Evolutionary conservation across 2,113 vertebrate species (phyloP).

Genomic region (Microtus ochrogaster): DNA sequence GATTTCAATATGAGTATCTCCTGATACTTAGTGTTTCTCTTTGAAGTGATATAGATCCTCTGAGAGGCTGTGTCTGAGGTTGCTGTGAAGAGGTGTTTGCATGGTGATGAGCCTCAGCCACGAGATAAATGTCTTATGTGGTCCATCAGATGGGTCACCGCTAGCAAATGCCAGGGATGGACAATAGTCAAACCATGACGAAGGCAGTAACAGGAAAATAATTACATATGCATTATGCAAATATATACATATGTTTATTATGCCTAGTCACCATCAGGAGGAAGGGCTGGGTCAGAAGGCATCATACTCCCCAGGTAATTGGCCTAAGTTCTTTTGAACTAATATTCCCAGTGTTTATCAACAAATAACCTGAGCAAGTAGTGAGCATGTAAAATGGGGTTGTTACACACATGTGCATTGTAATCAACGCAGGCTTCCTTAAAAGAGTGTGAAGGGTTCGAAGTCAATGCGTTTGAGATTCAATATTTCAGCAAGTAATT

Average conservation of each 20-base stretch:
- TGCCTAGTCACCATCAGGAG: too few relatives aligned
- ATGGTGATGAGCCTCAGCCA: neutral
- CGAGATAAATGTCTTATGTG: neutral
- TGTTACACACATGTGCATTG: neutral
- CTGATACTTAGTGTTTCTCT: neutral
- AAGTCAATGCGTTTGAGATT: neutral
- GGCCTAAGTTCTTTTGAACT: too few relatives aligned
- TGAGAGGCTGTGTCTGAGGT: neutral
- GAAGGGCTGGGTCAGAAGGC: neutral
- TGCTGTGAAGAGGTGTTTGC: neutral
- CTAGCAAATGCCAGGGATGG: neutral
- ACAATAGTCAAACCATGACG: too few relatives aligned
- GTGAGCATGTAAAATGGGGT: rapidly evolving
- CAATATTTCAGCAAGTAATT: neutral
- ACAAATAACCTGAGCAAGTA: neutral
- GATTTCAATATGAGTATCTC: neutral
- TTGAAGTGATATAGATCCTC: neutral
- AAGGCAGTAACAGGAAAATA: neutral
- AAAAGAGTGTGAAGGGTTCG: neutral
- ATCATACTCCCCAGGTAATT: neutral
- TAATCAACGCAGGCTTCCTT: neutral
- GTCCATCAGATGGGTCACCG: neutral
- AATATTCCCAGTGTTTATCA: neutral
- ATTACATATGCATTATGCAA: neutral
- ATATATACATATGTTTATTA: neutral